A percentile compares a stretch with the other conserved stretches of the same genome.
phyloP scores from a whole-genome alignment of 2,797 vertebrate genomes.

The Rhinophrynus dorsalis region DNA sequence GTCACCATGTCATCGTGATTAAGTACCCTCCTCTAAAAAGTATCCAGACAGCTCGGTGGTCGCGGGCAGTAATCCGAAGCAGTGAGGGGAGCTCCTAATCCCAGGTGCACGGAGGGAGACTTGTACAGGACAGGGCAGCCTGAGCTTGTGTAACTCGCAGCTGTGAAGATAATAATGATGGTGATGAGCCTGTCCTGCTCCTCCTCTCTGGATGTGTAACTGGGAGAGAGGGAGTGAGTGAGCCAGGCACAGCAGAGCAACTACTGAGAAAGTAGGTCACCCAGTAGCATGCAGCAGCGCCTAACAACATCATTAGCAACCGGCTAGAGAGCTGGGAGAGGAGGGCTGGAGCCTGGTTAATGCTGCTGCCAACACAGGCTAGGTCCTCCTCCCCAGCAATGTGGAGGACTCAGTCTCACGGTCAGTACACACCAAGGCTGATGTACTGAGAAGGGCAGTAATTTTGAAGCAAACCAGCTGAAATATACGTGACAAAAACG shows the following conservation, averaged over 20 bases:
- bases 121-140: conserved; percentile 10
- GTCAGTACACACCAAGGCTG: no score
- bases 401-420: no score
- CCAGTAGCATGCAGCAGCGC: conserved; percentile 72
- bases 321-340: conserved; percentile 57
- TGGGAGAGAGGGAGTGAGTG: neutral
- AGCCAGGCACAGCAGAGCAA: conserved; percentile 51
- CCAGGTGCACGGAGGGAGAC: no score
- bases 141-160: conserved; percentile 1
- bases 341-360: conserved; percentile 33
- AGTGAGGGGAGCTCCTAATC: neutral
- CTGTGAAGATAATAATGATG: no score
- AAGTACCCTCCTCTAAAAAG: conserved; percentile 16
- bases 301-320: conserved; percentile 66
- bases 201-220: conserved; percentile 22
- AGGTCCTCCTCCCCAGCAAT: conserved; percentile 9
- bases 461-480: no score
- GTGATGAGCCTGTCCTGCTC: conserved; percentile 22
- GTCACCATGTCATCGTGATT: conserved; percentile 41
- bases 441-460: no score
- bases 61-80: neutral
- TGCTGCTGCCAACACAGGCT: conserved; percentile 6
- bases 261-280: conserved; percentile 81
- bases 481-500: no score
- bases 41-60: conserved; percentile 27